Conservation (phyloP, 1,140 invertebrate genomes). For the Bombus confusus region DNA sequence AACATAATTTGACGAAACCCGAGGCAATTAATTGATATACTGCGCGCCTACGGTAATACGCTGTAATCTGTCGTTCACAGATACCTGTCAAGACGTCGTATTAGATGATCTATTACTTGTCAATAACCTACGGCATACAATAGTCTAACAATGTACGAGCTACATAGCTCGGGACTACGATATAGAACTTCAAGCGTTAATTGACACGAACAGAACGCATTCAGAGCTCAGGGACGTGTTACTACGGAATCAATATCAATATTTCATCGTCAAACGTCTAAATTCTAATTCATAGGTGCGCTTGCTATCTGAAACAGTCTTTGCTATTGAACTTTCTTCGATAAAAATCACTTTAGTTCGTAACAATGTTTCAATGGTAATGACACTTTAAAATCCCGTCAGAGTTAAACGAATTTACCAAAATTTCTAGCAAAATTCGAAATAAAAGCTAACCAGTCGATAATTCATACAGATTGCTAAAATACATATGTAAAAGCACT, state of each 20-base stretch:
- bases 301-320: not conserved
- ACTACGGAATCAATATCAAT: not conserved
- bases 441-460: too few species aligned
- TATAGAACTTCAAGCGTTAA: not conserved
- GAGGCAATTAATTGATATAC: not conserved
- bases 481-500: not conserved
- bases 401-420: not conserved
- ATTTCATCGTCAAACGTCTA: not conserved
- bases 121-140: not conserved
- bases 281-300: not conserved
- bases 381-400: not conserved
- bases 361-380: not conserved
- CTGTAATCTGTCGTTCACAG: not conserved
- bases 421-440: not conserved
- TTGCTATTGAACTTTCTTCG: too few species aligned
- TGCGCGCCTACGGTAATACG: too few species aligned
- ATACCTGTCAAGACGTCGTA: not conserved
- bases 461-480: not conserved
- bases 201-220: not conserved
- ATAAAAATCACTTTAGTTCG: not conserved
- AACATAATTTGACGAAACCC: not conserved
- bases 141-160: not conserved
- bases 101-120: constrained; percentile 1
- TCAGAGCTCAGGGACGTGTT: not conserved
- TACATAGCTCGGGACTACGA: not conserved